phyloP scores from a whole-genome alignment of 2,888 invertebrate genomes.

The Anagyrus pseudococci region DNA sequence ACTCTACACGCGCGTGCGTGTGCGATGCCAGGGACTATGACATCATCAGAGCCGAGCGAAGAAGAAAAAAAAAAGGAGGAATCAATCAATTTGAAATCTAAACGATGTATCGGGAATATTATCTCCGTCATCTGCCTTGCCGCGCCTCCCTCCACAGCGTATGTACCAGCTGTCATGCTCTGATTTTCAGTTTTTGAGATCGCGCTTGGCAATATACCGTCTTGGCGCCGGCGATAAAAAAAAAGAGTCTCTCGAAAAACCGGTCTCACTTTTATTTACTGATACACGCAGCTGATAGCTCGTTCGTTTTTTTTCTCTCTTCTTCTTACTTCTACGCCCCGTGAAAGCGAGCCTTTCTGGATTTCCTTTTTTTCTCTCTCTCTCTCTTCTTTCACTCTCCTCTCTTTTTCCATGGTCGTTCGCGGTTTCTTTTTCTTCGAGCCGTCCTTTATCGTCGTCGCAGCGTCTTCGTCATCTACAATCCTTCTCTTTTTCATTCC shows the following conservation, averaged over 20 bases:
- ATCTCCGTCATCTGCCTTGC: no score
- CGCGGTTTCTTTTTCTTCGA: background rate
- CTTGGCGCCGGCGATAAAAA: background rate
- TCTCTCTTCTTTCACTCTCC: no score
- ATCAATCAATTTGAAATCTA: no score
- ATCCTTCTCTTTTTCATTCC: no score
- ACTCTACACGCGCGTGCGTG: no score
- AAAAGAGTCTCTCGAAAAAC: constrained; percentile 5
- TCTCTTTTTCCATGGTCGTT: no score
- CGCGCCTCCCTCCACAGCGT: no score
- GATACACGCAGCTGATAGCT: constrained; percentile 2
- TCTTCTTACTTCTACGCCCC: background rate
- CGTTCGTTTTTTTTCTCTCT: background rate
- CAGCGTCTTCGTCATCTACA: no score
- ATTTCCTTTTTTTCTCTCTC: constrained; percentile 5
- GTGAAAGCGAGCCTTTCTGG: constrained; percentile 28
- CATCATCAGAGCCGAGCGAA: constrained; percentile 3
- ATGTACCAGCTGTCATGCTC: no score
- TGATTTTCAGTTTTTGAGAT: no score
- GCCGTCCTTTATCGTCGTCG: no score
- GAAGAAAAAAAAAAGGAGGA: background rate
- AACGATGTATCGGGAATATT: no score
- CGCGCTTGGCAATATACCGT: background rate
- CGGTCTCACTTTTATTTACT: constrained; percentile 30
- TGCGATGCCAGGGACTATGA: constrained; percentile 9